Percentiles rank a stretch among this genome's conserved stretches.
phyloP scores from a whole-genome alignment of 2,113 vertebrate genomes.

The Parus major region DNA sequence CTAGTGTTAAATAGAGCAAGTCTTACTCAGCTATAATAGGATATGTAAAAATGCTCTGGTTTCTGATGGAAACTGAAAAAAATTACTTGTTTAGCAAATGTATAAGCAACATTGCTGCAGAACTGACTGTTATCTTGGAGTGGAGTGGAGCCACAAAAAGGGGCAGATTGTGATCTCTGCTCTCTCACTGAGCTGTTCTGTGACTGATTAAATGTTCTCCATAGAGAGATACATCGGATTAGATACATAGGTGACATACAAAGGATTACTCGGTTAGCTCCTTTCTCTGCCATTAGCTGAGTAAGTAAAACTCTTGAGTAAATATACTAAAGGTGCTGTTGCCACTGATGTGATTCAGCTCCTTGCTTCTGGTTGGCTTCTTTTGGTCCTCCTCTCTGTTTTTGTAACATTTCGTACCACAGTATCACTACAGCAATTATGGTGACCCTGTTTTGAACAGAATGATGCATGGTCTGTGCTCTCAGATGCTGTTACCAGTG shows the following conservation, averaged over 20 bases:
- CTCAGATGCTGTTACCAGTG: not conserved
- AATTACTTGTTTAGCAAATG: slow-evolving; percentile 43
- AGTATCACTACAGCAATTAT: not conserved
- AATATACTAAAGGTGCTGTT: not conserved
- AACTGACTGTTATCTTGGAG: not conserved
- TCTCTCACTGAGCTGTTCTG: not conserved
- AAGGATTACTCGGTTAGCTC: not conserved
- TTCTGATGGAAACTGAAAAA: slow-evolving; percentile 56
- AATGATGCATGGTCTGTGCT: not conserved
- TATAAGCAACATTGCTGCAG: slow-evolving; percentile 34
- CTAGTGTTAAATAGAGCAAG: slow-evolving; percentile 35
- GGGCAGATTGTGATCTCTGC: slow-evolving; percentile 27
- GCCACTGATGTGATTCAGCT: not conserved
- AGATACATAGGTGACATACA: not conserved
- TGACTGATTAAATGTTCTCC: slow-evolving; percentile 20
- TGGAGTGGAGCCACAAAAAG: not conserved
- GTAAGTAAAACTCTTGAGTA: not conserved
- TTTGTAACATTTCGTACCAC: not conserved
- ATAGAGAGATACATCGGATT: not conserved
- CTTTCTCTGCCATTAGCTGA: not conserved
- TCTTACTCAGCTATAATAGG: slow-evolving; percentile 55
- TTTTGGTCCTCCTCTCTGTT: not conserved
- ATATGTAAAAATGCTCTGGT: slow-evolving; percentile 43
- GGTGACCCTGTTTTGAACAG: not conserved
- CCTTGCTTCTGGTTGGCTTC: not conserved